Evolutionary conservation across 2,888 invertebrate species (phyloP), one percentile per base, ranked within the genome.

Genomic region (Cantharis flavilabris): DNA sequence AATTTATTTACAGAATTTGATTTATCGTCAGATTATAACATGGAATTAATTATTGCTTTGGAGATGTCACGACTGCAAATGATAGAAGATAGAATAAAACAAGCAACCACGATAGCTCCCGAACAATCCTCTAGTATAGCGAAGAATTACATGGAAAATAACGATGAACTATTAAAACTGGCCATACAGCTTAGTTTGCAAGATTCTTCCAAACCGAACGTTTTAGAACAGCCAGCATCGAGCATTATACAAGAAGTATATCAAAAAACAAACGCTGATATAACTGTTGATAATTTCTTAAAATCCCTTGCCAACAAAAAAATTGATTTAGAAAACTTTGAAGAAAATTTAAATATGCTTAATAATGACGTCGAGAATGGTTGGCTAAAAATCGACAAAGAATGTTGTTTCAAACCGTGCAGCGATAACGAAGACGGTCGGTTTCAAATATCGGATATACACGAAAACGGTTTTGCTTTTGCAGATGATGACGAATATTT

Each of bases 51-150:
- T 79, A 91, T 93, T 79, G 93, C 93, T 0, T 84, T 93, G 76
- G 93, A 93, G 86, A 92, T 93, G 92, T 93, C 93, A 1, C 88
- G 93, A 14, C 88, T 93, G 65, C 93, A 93, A 87, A 92, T 92
- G 89, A 90, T 92, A 69, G 91, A 92, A 85, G 93, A 93, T 83
- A 87, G 90, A 81, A 88, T 90, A 84, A 90, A 90, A 80, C 89
- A 90, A 85, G 86, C 84, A n/a, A 84, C 84, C 69, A 80, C 80
- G 4, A 80, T 82, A 30, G 83, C 82, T 11, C 83, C 84, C 9
- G 88, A 88, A 81, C 86, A 86, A 16, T 86, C 87, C 73, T 88
- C 87, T 2, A 88, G 87, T 77, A 85, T 87, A 71, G 86, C 87
- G n/a, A 88, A 86, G 76, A 86, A 87, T 77, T 87, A 85, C 78